Base-by-base conservation (phyloP, 1,140 invertebrate genomes). In the Drosophila setifemur region DNA sequence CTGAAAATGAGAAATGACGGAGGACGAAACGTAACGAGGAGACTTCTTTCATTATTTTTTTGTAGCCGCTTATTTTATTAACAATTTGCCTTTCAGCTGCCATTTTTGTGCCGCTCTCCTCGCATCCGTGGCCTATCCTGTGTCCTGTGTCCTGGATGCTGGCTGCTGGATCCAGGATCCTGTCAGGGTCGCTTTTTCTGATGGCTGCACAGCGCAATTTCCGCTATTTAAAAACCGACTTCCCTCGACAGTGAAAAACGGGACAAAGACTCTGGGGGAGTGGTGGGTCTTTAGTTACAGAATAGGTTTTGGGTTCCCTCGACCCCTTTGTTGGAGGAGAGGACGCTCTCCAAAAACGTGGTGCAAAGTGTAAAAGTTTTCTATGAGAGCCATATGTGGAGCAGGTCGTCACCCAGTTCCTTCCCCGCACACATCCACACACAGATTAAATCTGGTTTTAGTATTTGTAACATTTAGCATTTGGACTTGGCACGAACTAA, bases 161-260 rank as follows among this genome's bases (percentile, higher is more conserved):
- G 35, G 11, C 45, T 43, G 33, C 31, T 31, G 57, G 16, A 9
- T 28, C 49, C 33, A 52, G 67, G n/a, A n/a, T n/a, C 25, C 52
- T 69, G 63, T 76, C 49, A 67, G 77, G 45, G 49, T 53, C 47
- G 63, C 67, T 83, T 73, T 79, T 79, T 71, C 70, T 85, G 79
- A 70, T 85, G 79, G 64, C 73, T 78, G 75, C 71, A 79, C 79
- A 83, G 79, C 79, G 67, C 81, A 85, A 85, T 85, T 85, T 85
- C 79, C 79, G 81, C 75, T 85, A 74, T 85, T 85, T 86, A 79
- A 85, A 85, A 85, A 85, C 71, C 83, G 61, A 85, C 79, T 83
- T 85, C 66, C 60, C 73, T 39, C 45, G 26, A 52, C 16, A 39
- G 11, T 28, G 31, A 33, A 43, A 37, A 45, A 33, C 43, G 19